phyloP scores from a whole-genome alignment of 2,888 invertebrate genomes.

The Apodemia hepburni region DNA sequence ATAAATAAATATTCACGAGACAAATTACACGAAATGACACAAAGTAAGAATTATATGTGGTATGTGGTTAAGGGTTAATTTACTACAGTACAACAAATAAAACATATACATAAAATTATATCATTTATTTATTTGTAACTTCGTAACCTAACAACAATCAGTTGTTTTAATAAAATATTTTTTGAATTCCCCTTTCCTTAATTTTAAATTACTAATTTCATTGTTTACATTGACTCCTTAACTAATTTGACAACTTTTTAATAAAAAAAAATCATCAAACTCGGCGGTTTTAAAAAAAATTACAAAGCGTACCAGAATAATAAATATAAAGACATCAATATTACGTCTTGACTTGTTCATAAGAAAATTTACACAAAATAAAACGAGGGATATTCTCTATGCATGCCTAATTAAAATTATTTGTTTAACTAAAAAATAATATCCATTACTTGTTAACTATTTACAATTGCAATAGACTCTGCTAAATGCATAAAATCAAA shows the following conservation, averaged over 20 bases:
- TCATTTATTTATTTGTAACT: not conserved
- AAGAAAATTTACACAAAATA: not conserved
- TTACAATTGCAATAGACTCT: constrained; percentile 4
- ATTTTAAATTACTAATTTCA: not conserved
- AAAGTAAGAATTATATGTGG: too few relatives aligned
- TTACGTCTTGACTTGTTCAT: not conserved
- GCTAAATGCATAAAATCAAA: constrained; percentile 8
- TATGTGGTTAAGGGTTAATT: too few relatives aligned
- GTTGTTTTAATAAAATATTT: not conserved
- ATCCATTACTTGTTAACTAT: not conserved
- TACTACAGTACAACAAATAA: not conserved
- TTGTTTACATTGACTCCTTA: not conserved
- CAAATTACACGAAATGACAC: too few relatives aligned
- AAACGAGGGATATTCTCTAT: too few relatives aligned
- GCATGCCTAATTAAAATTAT: not conserved
- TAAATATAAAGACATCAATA: not conserved
- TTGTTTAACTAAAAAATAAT: not conserved
- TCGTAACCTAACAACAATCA: not conserved
- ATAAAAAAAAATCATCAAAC: not conserved
- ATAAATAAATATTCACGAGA: too few relatives aligned
- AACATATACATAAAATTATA: not conserved
- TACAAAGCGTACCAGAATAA: not conserved
- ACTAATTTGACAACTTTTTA: not conserved
- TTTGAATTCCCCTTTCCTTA: not conserved
- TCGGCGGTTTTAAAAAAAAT: not conserved